phyloP scores from a whole-genome alignment of 2,113 vertebrate genomes.

The Craseonycteris thonglongyai region DNA sequence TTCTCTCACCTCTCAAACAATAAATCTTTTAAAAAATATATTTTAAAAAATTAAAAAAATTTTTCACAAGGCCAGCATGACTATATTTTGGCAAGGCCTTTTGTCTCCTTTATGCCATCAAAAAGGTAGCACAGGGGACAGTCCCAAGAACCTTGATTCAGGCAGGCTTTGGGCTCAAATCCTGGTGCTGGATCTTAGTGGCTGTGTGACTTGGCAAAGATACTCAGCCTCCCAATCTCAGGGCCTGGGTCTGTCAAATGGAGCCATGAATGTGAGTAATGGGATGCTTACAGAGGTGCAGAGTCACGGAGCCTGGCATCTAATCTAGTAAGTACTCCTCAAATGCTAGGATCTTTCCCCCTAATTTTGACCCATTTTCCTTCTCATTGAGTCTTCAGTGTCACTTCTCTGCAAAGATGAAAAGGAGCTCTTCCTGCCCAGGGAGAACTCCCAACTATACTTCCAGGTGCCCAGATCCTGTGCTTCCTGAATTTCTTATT shows the following conservation, averaged over 20 bases:
- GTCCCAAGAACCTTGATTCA: background rate
- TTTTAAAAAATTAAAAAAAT: no score
- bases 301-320: background rate
- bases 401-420: background rate
- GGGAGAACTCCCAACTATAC: background rate
- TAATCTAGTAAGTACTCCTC: background rate
- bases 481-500: background rate
- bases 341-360: background rate
- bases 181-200: background rate
- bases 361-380: background rate
- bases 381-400: background rate
- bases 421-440: background rate
- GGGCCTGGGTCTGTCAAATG: background rate
- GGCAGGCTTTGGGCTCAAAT: background rate
- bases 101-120: background rate
- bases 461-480: background rate
- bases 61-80: background rate
- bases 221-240: background rate
- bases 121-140: background rate
- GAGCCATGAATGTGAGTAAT: rapidly evolving
- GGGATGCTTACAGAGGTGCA: background rate
- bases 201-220: background rate
- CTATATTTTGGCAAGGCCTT: background rate
- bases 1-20: no score
- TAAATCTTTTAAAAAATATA: no score